phyloP scores from a whole-genome alignment of 2,113 vertebrate genomes.

The Notiomystis cincta region DNA sequence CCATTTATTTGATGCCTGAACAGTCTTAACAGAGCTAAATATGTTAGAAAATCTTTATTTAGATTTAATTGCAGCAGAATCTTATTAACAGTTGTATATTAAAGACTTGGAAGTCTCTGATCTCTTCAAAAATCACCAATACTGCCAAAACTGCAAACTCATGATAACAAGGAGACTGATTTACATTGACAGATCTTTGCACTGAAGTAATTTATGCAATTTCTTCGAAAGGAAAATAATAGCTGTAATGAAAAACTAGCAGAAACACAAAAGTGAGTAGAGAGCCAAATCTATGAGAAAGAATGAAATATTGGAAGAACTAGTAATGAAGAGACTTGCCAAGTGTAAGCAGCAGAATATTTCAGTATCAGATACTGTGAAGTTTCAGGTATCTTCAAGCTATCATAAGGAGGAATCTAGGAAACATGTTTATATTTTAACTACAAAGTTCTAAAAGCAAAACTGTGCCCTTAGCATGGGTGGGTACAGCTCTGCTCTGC shows the following conservation, averaged over 20 bases:
- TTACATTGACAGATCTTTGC: background rate
- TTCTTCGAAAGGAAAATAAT: background rate
- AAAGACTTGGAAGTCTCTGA: background rate
- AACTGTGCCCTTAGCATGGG: background rate
- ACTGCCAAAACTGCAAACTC: background rate
- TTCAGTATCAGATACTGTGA: background rate
- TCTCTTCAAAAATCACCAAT: background rate
- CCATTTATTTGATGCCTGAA: background rate
- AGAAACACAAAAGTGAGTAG: background rate
- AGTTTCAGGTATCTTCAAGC: background rate
- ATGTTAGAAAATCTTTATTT: conserved; percentile 31
- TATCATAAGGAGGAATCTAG: background rate
- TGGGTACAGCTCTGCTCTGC: background rate
- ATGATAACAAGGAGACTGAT: background rate
- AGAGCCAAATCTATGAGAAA: background rate
- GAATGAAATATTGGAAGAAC: background rate
- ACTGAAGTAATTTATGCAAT: background rate
- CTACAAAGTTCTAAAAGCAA: background rate
- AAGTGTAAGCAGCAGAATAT: background rate
- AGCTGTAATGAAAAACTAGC: background rate
- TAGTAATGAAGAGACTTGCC: background rate
- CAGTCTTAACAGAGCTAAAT: background rate
- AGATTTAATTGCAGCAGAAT: conserved; percentile 19
- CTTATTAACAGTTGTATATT: conserved; percentile 25
- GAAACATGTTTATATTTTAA: background rate